Conservation (phyloP, 1,140 invertebrate species). For the Drosophila melanica region DNA sequence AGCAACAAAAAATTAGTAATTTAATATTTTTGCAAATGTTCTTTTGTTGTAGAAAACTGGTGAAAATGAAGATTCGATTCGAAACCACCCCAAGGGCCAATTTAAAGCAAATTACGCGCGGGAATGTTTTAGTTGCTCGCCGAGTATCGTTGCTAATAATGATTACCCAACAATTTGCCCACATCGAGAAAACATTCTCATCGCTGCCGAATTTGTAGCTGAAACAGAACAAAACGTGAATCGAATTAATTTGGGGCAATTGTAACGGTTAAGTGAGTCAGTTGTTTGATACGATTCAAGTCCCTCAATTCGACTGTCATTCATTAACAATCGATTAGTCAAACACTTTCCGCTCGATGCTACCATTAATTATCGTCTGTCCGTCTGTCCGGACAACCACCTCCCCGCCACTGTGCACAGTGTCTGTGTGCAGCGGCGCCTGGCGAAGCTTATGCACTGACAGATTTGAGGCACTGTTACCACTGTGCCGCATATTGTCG, state of each 20-base stretch:
- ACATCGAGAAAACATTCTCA: constrained; percentile 35
- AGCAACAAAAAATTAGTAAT: no score
- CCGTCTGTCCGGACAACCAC: constrained; percentile 20
- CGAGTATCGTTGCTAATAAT: constrained; percentile 40
- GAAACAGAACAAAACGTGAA: constrained; percentile 53
- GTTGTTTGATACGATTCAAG: constrained; percentile 32
- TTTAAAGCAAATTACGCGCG: not conserved
- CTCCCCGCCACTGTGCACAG: not conserved
- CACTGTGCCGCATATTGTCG: constrained; percentile 9
- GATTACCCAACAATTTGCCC: constrained; percentile 51
- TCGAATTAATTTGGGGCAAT: constrained; percentile 75
- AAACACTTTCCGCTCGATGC: constrained; percentile 72
- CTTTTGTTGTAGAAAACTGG: not conserved
- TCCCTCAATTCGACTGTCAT: constrained; percentile 70
- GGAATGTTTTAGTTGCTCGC: not conserved
- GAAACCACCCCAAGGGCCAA: not conserved
- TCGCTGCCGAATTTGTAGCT: not conserved
- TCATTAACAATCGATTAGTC: constrained; percentile 81
- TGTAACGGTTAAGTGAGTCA: constrained; percentile 74
- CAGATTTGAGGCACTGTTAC: constrained; percentile 39
- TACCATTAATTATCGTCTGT: constrained; percentile 64
- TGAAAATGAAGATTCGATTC: not conserved
- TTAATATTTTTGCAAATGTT: not conserved
- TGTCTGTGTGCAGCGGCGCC: not conserved
- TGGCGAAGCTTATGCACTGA: constrained; percentile 2